phyloP scores from a whole-genome alignment of 2,113 vertebrate species.

The Odontophorus gujanensis region DNA sequence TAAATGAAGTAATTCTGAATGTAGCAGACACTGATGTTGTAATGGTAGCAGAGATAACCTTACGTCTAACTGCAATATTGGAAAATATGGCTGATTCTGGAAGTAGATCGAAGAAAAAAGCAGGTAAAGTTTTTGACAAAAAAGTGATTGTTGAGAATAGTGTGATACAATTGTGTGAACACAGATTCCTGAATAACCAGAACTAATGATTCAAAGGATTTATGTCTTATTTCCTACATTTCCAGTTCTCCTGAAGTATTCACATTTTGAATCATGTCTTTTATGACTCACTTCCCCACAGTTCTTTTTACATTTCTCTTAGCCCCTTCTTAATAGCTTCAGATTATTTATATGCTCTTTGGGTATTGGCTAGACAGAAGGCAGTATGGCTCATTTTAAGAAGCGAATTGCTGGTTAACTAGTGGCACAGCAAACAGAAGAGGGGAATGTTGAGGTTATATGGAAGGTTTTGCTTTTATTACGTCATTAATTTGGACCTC shows the following conservation, averaged over 20 bases:
- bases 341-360: neutral
- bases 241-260: neutral
- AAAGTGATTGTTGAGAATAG: neutral
- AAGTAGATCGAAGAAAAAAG: slow-evolving; percentile 42
- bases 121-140: slow-evolving; percentile 72
- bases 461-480: neutral
- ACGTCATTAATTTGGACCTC: neutral
- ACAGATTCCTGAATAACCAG: neutral
- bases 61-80: slow-evolving; percentile 78
- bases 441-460: neutral
- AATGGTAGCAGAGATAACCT: slow-evolving; percentile 82
- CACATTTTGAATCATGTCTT: neutral
- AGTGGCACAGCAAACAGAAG: neutral
- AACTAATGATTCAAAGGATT: neutral
- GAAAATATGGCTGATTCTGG: slow-evolving; percentile 78
- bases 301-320: neutral
- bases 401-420: neutral
- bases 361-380: neutral
- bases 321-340: neutral
- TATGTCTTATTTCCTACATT: neutral
- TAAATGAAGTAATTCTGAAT: slow-evolving; percentile 84
- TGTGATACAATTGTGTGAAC: neutral
- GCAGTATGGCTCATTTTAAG: neutral
- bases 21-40: slow-evolving; percentile 75
- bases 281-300: neutral